These are phyloP conservation scores for Hiodon alosoides DNA, from an alignment of 2,113 vertebrate genomes.

Conservation along the genomic window DNA sequence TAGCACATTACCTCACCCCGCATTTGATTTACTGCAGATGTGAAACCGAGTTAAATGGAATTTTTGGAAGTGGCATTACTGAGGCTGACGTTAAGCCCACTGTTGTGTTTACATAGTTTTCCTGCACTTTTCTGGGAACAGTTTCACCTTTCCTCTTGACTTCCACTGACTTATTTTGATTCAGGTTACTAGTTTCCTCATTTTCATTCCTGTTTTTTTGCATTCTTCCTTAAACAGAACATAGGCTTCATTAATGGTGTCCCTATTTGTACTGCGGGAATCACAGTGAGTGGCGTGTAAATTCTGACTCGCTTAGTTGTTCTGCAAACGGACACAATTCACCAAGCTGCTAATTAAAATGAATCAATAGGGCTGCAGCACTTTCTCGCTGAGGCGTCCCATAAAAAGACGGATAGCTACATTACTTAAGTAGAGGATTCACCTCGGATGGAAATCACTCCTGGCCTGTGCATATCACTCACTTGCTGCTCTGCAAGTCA, in stretches of 20 bases:
- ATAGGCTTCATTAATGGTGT: background rate
- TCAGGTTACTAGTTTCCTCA: background rate
- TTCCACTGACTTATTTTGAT: constrained; percentile 63
- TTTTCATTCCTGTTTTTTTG: too few relatives aligned
- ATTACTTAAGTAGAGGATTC: background rate
- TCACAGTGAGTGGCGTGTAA: constrained; percentile 58
- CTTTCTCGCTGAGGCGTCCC: constrained; percentile 1
- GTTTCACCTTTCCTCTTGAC: constrained; percentile 59
- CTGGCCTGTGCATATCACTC: constrained; percentile 9
- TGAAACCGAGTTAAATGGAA: constrained; percentile 68
- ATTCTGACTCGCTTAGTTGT: constrained; percentile 71
- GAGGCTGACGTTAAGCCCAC: constrained; percentile 68
- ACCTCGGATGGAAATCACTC: constrained; percentile 12
- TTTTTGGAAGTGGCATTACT: constrained; percentile 64
- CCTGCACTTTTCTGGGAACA: constrained; percentile 51
- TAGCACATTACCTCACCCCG: constrained; percentile 72
- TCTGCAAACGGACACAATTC: constrained; percentile 66
- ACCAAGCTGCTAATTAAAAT: constrained; percentile 73
- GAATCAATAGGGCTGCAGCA: constrained; percentile 71
- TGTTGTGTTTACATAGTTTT: constrained; percentile 69
- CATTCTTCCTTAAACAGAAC: too few relatives aligned
- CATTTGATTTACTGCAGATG: constrained; percentile 81
- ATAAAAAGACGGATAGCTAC: background rate
- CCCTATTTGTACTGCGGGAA: constrained; percentile 28
- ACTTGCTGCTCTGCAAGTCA: constrained; percentile 14